Conservation (phyloP, 1,140 invertebrate genomes). For the Drosophila truncata region DNA sequence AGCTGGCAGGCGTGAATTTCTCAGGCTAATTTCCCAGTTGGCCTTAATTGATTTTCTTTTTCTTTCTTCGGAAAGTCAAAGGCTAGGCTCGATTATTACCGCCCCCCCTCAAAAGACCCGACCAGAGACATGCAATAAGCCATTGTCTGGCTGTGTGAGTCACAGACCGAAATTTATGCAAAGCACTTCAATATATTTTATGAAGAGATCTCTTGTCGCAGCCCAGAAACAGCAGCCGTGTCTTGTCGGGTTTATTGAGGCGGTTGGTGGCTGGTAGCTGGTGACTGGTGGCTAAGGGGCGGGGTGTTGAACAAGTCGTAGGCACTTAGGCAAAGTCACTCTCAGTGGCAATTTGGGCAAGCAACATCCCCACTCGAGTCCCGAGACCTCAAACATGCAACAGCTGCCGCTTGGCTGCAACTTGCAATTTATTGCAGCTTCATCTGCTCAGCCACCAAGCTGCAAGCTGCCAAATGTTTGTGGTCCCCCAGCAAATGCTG, state of each 20-base stretch:
- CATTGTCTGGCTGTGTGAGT: constrained; percentile 24
- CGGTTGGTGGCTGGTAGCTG: background rate
- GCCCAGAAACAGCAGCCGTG: constrained; percentile 33
- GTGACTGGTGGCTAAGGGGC: background rate
- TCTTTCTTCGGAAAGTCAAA: constrained; percentile 17
- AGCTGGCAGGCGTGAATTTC: constrained; percentile 32
- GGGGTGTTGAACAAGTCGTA: constrained; percentile 8
- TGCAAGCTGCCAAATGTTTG: constrained; percentile 22
- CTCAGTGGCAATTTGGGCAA: constrained; percentile 56
- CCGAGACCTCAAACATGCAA: constrained; percentile 58
- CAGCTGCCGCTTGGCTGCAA: constrained; percentile 65
- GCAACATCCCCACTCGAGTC: constrained; percentile 25
- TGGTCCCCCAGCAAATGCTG: constrained; percentile 1
- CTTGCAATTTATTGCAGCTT: constrained; percentile 71
- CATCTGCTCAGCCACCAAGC: constrained; percentile 42
- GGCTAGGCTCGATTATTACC: constrained; percentile 11
- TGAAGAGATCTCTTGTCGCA: constrained; percentile 60
- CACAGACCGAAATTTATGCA: constrained; percentile 54
- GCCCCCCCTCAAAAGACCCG: constrained; percentile 12
- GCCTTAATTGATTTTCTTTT: constrained; percentile 64
- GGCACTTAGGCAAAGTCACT: constrained; percentile 60
- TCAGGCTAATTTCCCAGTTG: constrained; percentile 35
- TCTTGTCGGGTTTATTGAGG: constrained; percentile 24
- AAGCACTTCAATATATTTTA: constrained; percentile 69
- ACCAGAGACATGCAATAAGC: constrained; percentile 26